Percentiles rank a stretch among this genome's conserved stretches.
These are phyloP conservation scores for Clavelina lepadiformis DNA, from an alignment of 23 tunicate genomes.

Conservation along the genomic window DNA sequence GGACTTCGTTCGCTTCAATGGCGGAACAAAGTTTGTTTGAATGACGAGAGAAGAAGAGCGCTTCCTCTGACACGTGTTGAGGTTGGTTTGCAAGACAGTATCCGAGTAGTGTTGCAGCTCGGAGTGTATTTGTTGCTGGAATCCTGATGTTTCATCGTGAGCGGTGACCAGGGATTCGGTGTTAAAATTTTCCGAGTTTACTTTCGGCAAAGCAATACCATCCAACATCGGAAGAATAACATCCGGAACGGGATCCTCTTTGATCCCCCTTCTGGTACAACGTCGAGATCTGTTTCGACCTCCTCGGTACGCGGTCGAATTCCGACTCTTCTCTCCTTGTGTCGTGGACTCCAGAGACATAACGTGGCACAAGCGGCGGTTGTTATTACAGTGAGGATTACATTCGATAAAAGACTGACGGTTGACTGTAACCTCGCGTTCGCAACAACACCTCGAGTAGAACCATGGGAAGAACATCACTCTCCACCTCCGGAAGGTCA, in stretches of 20 bases:
- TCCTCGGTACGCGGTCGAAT: too few species aligned
- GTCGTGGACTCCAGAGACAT: not conserved
- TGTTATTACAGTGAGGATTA: too few species aligned
- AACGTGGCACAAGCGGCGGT: not conserved
- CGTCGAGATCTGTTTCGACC: not conserved
- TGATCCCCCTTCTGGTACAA: not conserved
- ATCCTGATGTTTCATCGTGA: too few species aligned
- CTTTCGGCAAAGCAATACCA: not conserved
- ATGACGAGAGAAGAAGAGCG: constrained; percentile 33
- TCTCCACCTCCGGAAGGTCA: constrained; percentile 70
- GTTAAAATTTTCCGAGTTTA: constrained; percentile 1
- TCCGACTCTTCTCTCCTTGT: constrained; percentile 9
- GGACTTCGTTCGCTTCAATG: constrained; percentile 6
- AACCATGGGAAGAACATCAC: constrained; percentile 85
- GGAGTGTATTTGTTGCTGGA: constrained; percentile 11
- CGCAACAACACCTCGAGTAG: constrained; percentile 13
- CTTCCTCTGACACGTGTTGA: constrained; percentile 10
- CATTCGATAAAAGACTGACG: too few species aligned
- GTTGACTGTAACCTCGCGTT: too few species aligned
- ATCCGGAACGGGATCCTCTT: constrained; percentile 5
- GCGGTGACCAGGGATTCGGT: constrained; percentile 22
- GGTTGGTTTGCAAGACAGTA: constrained; percentile 10
- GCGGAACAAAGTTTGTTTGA: not conserved
- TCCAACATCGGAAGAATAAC: constrained; percentile 14
- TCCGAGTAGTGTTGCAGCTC: constrained; percentile 35